Evolutionary conservation across 2,797 vertebrate genomes (phyloP), one percentile per base, ranked within the genome.

Genomic region (Phylloscopus collybita): DNA sequence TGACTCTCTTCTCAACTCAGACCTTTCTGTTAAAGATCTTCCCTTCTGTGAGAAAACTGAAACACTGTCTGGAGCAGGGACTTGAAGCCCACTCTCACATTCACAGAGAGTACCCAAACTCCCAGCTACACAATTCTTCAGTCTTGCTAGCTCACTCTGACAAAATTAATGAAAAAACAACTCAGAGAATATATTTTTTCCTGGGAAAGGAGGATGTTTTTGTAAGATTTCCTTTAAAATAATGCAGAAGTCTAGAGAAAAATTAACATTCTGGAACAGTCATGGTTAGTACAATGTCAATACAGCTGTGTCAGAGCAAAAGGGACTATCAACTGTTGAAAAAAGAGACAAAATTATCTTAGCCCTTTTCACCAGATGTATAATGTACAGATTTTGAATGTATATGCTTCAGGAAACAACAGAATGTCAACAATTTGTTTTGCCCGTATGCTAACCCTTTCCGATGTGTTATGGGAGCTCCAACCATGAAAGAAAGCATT

Each of bases 371-470:
- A 80, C 49, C 45, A 91, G 51, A 83, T 80, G 57, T 53, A 40
- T 50, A 91, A 91, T 27, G 59, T 53, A 85, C 30, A 84, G 38
- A 60, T 44, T 91, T 82, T 88, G 76, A 93, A 95, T 54, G n/a
- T 74, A 87, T 67, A 93, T 71, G 65, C 73, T 90, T 92, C 71
- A 69, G 16, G 53, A 91, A 96, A 92, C 51, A 88, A 70, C 15
- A 88, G 53, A 92, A 85, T 53, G 45, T 72, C 86, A 96, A 84
- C 70, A 73, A 65, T 91, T 95, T 84, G 38, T 75, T 93, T 73
- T 59, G 51, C 22, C 65, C 32, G 42, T 56, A 69, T 17, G 73
- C 75, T 82, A 95, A 78, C 32, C 32, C 54, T 83, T 92, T 91
- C 89, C 85, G 59, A 75, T 54, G 44, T 73, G 67, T 67, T 86